Conservation (phyloP, 2,888 invertebrate species). For the Eristalinus aeneus region DNA sequence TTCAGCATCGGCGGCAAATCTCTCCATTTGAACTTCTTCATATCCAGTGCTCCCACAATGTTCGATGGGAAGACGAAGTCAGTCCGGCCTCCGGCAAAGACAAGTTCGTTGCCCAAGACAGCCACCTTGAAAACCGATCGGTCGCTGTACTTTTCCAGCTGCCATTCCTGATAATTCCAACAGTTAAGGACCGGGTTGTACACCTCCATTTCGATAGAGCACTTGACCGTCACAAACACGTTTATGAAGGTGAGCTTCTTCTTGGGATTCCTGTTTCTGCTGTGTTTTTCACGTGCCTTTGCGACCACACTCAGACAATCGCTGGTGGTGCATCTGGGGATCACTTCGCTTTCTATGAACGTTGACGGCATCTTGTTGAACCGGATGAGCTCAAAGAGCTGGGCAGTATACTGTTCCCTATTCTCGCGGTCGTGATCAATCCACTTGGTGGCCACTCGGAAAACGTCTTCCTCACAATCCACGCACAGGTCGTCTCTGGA, state of each 20-base stretch:
- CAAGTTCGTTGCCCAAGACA: neutral
- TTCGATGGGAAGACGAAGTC: neutral
- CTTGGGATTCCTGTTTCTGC: neutral
- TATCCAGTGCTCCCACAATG: constrained; percentile 2
- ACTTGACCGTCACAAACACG: neutral
- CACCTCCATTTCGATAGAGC: neutral
- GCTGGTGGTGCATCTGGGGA: neutral
- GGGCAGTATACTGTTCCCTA: neutral
- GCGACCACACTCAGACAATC: neutral
- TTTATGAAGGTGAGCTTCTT: neutral
- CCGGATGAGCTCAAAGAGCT: neutral
- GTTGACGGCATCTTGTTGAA: neutral
- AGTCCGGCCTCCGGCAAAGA: constrained; percentile 10
- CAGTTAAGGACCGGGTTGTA: neutral
- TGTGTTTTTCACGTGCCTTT: neutral
- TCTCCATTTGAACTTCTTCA: neutral
- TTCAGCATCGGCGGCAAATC: neutral
- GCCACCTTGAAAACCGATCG: neutral
- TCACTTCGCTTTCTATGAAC: neutral
- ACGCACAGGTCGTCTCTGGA: neutral
- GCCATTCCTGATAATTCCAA: constrained; percentile 4
- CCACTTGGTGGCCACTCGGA: neutral
- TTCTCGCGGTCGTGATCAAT: neutral
- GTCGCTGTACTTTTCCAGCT: neutral
- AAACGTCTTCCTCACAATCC: neutral